Conservation (phyloP, 1,140 invertebrate species). For the Mizuhopecten yessoensis region DNA sequence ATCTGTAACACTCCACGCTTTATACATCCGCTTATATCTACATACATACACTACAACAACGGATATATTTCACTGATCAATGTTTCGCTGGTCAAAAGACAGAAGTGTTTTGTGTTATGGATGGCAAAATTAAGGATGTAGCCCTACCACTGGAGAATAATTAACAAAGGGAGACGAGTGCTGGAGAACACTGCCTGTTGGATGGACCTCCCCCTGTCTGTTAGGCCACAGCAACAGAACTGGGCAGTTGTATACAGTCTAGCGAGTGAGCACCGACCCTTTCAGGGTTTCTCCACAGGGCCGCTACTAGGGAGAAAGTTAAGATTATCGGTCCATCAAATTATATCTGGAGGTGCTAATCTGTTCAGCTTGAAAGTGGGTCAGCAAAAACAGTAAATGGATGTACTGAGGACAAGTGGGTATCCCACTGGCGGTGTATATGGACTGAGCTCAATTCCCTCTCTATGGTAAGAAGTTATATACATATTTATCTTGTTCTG, state of each 20-base stretch:
- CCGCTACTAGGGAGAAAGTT: slow-evolving; percentile 23
- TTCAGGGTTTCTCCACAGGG: not conserved
- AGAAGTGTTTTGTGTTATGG: slow-evolving; percentile 38
- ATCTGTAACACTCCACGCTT: not conserved
- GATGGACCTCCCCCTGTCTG: slow-evolving; percentile 10
- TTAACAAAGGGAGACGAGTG: not conserved
- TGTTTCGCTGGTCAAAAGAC: slow-evolving; percentile 12
- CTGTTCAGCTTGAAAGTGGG: slow-evolving; percentile 16
- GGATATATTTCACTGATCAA: slow-evolving; percentile 37
- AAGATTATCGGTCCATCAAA: slow-evolving; percentile 38
- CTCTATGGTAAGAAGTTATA: not conserved
- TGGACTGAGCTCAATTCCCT: not conserved
- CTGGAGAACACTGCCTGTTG: slow-evolving; percentile 4
- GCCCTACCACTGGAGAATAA: slow-evolving; percentile 11
- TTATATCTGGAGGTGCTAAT: slow-evolving; percentile 38
- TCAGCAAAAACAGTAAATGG: slow-evolving; percentile 38
- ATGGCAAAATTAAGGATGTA: not conserved
- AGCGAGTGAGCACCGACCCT: slow-evolving; percentile 7
- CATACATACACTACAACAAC: not conserved
- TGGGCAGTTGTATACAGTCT: not conserved
- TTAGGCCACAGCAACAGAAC: slow-evolving; percentile 10
- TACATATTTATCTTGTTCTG: not conserved
- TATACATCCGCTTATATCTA: slow-evolving; percentile 27
- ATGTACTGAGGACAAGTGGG: not conserved
- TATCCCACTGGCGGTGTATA: not conserved